These are phyloP conservation scores for Enteromius radiatus DNA, from an alignment of 2,797 vertebrate species.

Conservation along the genomic window DNA sequence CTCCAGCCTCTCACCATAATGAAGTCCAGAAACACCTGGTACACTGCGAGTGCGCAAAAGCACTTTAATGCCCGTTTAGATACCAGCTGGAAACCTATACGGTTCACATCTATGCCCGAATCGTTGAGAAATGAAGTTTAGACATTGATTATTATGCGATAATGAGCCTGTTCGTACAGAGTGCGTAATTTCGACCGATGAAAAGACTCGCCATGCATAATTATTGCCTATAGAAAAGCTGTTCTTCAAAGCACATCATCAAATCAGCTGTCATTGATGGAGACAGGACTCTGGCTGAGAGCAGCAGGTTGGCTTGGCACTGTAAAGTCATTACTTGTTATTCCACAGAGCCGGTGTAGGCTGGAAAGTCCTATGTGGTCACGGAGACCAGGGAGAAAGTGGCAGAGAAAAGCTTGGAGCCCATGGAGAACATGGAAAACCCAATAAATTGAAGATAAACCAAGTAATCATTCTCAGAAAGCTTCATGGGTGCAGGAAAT, in stretches of 20 bases:
- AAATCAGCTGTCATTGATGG: constrained; percentile 31
- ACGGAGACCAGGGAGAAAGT: constrained; percentile 25
- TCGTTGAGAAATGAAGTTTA: background rate
- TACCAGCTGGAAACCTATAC: constrained; percentile 14
- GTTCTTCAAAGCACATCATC: constrained; percentile 35
- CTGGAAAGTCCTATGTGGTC: constrained; percentile 12
- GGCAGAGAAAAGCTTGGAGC: constrained; percentile 2
- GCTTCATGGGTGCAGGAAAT: background rate
- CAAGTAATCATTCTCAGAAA: background rate
- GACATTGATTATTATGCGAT: background rate
- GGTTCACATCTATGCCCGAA: background rate
- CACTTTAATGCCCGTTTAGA: background rate
- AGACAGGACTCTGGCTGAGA: constrained; percentile 45
- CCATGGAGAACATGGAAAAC: constrained; percentile 19
- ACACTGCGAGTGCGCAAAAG: background rate
- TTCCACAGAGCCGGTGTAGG: constrained; percentile 23
- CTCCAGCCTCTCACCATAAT: constrained; percentile 27
- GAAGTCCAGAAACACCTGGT: constrained; percentile 35
- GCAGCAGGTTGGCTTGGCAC: constrained; percentile 43
- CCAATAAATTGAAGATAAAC: constrained; percentile 28
- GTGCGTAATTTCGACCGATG: background rate
- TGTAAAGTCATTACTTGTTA: constrained; percentile 50
- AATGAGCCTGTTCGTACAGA: background rate
- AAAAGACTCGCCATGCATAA: constrained; percentile 1
- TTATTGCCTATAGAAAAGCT: constrained; percentile 37